A percentile compares a stretch with the other conserved stretches of the same genome.
phyloP scores from a whole-genome alignment of 2,113 vertebrate species.

The Canis aureus region DNA sequence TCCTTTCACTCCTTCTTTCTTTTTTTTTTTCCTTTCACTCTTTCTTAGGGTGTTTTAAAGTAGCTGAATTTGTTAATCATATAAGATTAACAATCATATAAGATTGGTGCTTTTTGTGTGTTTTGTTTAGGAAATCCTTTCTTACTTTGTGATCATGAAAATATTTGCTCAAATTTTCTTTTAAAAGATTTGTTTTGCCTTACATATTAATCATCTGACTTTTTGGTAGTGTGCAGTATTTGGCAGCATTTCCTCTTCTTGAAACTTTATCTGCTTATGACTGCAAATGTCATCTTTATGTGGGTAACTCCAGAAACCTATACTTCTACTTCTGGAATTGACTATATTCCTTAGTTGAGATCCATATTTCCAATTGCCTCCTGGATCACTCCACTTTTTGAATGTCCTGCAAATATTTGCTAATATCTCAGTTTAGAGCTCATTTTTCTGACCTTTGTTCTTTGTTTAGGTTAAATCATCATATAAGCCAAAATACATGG shows the following conservation, averaged over 20 bases:
- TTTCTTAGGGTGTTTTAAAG: not conserved
- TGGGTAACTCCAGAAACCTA: constrained; percentile 48
- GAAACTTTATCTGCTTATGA: constrained; percentile 41
- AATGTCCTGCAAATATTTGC: constrained; percentile 57
- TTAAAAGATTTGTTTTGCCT: constrained; percentile 43
- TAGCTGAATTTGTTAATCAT: constrained; percentile 42
- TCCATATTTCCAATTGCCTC: not conserved
- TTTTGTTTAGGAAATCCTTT: constrained; percentile 46
- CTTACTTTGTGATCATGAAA: constrained; percentile 34
- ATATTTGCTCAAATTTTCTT: constrained; percentile 52
- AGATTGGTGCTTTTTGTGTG: constrained; percentile 20
- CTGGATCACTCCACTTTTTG: not conserved
- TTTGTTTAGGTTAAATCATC: constrained; percentile 30
- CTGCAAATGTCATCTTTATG: constrained; percentile 47
- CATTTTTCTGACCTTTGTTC: not conserved
- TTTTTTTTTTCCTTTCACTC: not conserved
- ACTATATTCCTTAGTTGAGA: constrained; percentile 29
- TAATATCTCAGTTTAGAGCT: not conserved
- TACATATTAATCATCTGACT: constrained; percentile 33
- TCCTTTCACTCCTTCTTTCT: not conserved
- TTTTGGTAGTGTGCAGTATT: constrained; percentile 22
- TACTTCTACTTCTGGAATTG: constrained; percentile 49
- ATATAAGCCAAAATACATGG: not conserved
- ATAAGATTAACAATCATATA: not conserved
- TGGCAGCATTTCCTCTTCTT: constrained; percentile 39